phyloP scores from a whole-genome alignment of 2,113 vertebrate genomes.

The Cyprinus carpio region DNA sequence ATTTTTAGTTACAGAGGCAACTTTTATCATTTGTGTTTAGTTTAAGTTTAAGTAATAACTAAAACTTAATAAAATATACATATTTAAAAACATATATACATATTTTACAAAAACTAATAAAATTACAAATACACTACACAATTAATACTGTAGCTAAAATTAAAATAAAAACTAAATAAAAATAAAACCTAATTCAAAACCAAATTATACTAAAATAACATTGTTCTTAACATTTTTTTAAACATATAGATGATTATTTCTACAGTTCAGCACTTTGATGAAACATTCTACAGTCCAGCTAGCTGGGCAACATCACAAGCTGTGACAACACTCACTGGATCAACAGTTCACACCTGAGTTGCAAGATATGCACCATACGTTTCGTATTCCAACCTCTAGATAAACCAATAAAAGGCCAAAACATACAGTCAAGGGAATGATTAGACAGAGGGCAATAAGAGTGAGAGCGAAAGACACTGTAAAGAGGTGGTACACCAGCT shows the following conservation, averaged over 20 bases:
- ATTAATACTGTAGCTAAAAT: neutral
- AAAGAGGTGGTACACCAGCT: slow-evolving; percentile 20
- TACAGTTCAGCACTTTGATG: neutral
- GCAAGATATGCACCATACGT: neutral
- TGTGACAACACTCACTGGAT: slow-evolving; percentile 26
- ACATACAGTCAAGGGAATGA: slow-evolving; percentile 24
- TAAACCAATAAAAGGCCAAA: slow-evolving; percentile 23
- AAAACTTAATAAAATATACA: neutral
- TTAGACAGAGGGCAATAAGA: slow-evolving; percentile 17
- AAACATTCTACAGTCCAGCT: too few relatives aligned
- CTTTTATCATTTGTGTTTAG: neutral
- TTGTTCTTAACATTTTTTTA: neutral
- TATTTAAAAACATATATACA: neutral
- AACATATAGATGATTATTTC: slow-evolving; percentile 14
- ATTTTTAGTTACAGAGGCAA: neutral
- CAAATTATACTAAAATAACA: neutral
- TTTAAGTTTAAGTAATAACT: neutral
- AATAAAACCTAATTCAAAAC: neutral
- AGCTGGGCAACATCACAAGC: neutral
- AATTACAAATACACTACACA: neutral
- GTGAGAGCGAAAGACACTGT: neutral
- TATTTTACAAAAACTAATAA: too few relatives aligned
- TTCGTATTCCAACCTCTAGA: slow-evolving; percentile 7
- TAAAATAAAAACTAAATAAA: neutral
- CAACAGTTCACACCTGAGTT: slow-evolving; percentile 21